phyloP scores from a whole-genome alignment of 2,888 invertebrate species.

The Timandra comae region DNA sequence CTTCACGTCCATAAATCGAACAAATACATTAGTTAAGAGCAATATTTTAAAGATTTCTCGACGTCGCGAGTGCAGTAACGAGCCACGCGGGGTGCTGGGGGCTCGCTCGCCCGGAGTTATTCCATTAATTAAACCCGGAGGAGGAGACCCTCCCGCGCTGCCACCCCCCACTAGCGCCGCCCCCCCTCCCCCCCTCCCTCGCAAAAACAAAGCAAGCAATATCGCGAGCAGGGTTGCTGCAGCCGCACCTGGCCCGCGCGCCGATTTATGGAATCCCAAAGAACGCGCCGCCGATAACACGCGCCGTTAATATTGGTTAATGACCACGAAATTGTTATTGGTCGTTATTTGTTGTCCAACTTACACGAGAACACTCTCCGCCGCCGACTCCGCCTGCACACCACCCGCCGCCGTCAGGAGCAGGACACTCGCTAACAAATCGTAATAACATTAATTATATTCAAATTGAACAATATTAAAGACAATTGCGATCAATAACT shows the following conservation, averaged over 20 bases:
- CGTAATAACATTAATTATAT: too few species aligned
- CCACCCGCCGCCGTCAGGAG: too few species aligned
- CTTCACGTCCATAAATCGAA: constrained; percentile 28
- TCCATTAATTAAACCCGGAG: constrained; percentile 68
- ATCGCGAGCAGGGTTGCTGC: constrained; percentile 42
- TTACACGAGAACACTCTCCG: too few species aligned
- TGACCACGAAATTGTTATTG: constrained; percentile 1
- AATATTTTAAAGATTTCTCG: constrained; percentile 45
- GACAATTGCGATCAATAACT: too few species aligned
- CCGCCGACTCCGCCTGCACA: too few species aligned
- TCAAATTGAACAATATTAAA: too few species aligned
- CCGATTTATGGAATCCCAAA: constrained; percentile 29
- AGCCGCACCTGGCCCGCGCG: constrained; percentile 25
- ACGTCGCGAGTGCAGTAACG: constrained; percentile 26
- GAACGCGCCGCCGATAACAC: constrained; percentile 9
- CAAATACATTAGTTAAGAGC: constrained; percentile 34
- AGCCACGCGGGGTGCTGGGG: constrained; percentile 15
- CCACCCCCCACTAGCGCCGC: constrained; percentile 22
- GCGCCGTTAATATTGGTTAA: constrained; percentile 12
- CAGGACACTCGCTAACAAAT: too few species aligned
- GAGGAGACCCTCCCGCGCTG: constrained; percentile 19
- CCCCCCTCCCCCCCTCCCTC: constrained; percentile 19
- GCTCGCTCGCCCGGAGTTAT: constrained; percentile 50
- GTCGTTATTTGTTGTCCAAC: too few species aligned
- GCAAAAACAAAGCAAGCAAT: constrained; percentile 64